Evolutionary conservation across 2,797 vertebrate species (phyloP).

Genomic region (Malacoraja senta): DNA sequence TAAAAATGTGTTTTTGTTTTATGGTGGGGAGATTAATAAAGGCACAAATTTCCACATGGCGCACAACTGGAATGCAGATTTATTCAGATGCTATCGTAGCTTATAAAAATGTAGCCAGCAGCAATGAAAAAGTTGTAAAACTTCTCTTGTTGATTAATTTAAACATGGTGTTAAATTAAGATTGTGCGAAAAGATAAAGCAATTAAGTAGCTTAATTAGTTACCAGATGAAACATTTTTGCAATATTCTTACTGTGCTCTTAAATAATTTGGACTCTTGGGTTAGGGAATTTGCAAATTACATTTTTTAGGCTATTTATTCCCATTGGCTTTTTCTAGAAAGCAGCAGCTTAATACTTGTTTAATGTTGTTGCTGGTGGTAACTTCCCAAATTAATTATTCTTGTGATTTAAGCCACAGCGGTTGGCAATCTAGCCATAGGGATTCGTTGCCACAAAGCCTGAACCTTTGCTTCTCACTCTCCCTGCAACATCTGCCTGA

Average conservation of each 20-base stretch:
- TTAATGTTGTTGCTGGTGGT: not conserved
- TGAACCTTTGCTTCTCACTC: not conserved
- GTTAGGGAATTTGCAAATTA: not conserved
- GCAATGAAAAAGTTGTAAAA: not conserved
- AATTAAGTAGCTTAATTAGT: constrained; percentile 3
- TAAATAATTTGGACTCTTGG: not conserved
- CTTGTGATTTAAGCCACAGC: not conserved
- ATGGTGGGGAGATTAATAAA: not conserved
- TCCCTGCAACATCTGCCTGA: not conserved
- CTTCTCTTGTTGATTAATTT: not conserved
- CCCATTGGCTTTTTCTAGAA: not conserved
- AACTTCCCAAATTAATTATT: not conserved
- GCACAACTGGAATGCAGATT: not conserved
- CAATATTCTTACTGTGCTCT: not conserved
- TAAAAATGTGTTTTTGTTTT: not conserved
- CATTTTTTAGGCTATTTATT: not conserved
- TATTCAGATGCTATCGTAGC: not conserved
- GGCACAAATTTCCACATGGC: not conserved
- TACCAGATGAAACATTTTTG: not conserved
- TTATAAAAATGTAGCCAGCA: not conserved
- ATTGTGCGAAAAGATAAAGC: not conserved
- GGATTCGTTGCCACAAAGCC: not conserved
- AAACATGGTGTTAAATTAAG: not conserved
- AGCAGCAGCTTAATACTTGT: not conserved
- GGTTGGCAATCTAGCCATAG: not conserved